These are phyloP conservation scores for Leptinotarsa texana DNA, from an alignment of 1,140 invertebrate genomes.

Conservation along the genomic window DNA sequence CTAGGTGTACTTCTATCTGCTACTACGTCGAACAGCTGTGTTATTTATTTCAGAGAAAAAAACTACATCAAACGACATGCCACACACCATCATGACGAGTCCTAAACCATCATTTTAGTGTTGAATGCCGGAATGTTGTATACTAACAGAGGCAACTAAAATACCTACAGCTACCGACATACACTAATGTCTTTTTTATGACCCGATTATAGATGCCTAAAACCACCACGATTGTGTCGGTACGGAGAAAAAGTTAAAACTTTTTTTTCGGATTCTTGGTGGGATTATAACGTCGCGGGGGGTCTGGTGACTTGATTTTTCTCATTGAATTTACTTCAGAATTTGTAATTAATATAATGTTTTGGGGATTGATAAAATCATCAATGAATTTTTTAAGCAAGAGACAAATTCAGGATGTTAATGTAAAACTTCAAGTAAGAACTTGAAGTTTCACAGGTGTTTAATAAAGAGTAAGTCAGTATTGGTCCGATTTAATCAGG, in stretches of 20 bases:
- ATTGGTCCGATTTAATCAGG: too few species aligned
- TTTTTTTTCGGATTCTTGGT: slow-evolving; percentile 11
- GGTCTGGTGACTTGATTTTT: slow-evolving; percentile 2
- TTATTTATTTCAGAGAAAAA: background rate
- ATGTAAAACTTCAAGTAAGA: too few species aligned
- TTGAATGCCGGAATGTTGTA: slow-evolving; percentile 7
- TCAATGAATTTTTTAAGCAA: too few species aligned
- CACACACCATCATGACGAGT: background rate
- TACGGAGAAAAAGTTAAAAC: background rate
- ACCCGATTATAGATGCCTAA: slow-evolving; percentile 8
- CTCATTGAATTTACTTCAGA: too few species aligned
- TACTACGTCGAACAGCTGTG: background rate
- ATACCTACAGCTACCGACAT: slow-evolving; percentile 25
- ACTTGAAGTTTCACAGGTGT: too few species aligned
- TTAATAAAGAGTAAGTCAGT: too few species aligned
- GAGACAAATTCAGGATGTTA: too few species aligned
- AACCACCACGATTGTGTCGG: background rate
- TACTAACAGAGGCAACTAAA: slow-evolving; percentile 10
- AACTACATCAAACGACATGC: background rate
- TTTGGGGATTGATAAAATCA: too few species aligned
- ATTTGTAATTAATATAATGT: too few species aligned
- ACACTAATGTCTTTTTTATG: slow-evolving; percentile 27
- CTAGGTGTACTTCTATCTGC: too few species aligned
- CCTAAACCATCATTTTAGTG: background rate
- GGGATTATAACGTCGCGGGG: slow-evolving; percentile 21